Evolutionary conservation across 2,888 invertebrate species (phyloP).

Genomic region (Rhamnusium bicolor): DNA sequence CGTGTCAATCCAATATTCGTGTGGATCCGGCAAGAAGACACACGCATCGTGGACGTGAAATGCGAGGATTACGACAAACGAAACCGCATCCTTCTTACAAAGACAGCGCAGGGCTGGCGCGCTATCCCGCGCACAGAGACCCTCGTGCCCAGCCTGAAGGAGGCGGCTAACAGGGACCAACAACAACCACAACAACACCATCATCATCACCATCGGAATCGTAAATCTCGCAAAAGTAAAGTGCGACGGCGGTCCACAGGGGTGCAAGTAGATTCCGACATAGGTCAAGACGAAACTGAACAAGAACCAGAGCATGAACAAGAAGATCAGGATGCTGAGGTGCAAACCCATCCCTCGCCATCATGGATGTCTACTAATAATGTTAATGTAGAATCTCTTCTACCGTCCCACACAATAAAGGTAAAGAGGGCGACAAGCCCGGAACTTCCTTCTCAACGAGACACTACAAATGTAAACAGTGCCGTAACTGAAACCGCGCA

Average conservation of each 20-base stretch:
- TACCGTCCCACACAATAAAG: constrained; percentile 77
- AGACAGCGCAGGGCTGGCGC: constrained; percentile 87
- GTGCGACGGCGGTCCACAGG: constrained; percentile 66
- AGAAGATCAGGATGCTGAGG: constrained; percentile 41
- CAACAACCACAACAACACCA: constrained; percentile 55
- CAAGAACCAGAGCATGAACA: constrained; percentile 42
- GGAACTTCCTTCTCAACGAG: constrained; percentile 52
- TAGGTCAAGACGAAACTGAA: constrained; percentile 56
- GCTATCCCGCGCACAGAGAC: constrained; percentile 86
- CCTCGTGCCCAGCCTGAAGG: constrained; percentile 71
- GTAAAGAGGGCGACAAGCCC: constrained; percentile 66
- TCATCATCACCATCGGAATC: constrained; percentile 60
- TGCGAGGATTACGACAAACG: constrained; percentile 91
- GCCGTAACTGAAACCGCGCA: constrained; percentile 63
- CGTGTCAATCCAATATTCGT: constrained; percentile 88
- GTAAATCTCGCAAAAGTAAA: constrained; percentile 60
- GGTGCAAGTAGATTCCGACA: constrained; percentile 66
- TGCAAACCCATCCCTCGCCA: constrained; percentile 52
- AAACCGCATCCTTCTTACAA: constrained; percentile 87
- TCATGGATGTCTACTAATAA: constrained; percentile 67
- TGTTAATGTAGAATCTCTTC: constrained; percentile 75
- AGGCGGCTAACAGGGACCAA: constrained; percentile 69
- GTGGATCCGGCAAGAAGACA: constrained; percentile 87
- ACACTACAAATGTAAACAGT: constrained; percentile 66
- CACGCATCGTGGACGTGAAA: constrained; percentile 86